Conservation (phyloP, 2,113 vertebrate genomes). For the Cygnus buccinator region DNA sequence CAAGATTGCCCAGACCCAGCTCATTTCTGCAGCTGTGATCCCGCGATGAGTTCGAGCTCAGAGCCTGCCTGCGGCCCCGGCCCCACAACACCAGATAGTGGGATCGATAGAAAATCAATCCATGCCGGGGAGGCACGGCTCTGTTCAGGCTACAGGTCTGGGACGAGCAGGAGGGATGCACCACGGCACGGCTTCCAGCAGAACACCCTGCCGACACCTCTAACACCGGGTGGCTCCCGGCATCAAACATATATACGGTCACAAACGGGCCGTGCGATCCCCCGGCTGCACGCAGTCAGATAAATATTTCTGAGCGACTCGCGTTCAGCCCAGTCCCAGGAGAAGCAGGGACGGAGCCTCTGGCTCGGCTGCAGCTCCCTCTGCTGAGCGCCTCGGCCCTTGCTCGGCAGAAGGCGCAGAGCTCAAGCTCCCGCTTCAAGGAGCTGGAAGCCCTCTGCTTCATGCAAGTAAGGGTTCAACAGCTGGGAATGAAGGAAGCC, state of each 20-base stretch:
- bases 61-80: not conserved
- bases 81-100: not conserved
- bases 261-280: not conserved
- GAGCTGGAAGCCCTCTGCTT: too few relatives aligned
- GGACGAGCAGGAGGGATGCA: not conserved
- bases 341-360: not conserved
- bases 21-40: not conserved
- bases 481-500: not conserved
- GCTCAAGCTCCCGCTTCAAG: not conserved
- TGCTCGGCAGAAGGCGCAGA: not conserved
- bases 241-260: not conserved
- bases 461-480: not conserved
- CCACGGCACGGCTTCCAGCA: not conserved
- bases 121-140: not conserved
- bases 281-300: not conserved
- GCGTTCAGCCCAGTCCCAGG: not conserved
- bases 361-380: slow-evolving; percentile 47
- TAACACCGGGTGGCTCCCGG: not conserved
- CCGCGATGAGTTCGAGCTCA: not conserved
- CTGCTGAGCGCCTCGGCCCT: slow-evolving; percentile 46
- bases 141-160: not conserved
- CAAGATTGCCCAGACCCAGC: not conserved
- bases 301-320: not conserved
- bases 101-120: not conserved
- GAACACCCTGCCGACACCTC: accelerated